Evolutionary conservation across 64 coral and sea anemone genomes (phyloP).

Genomic region (Orbicella faveolata): DNA sequence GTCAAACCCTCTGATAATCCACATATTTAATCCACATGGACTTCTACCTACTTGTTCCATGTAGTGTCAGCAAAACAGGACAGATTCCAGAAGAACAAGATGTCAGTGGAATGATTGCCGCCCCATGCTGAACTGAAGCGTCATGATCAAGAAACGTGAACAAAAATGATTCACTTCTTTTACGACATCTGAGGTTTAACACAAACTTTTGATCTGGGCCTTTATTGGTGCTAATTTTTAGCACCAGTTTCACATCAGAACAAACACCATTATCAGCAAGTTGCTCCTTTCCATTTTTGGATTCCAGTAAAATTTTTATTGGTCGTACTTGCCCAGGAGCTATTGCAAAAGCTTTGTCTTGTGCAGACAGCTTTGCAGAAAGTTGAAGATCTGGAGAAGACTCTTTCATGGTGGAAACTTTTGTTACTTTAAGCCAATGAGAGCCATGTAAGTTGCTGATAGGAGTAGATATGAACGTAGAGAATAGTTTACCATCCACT

Average conservation of each 20-base stretch:
- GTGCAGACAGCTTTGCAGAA: slow-evolving; percentile 20
- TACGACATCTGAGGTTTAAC: slow-evolving; percentile 75
- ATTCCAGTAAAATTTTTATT: slow-evolving; percentile 63
- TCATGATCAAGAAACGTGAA: slow-evolving; percentile 98
- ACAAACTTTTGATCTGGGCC: slow-evolving; percentile 57
- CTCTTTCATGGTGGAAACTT: slow-evolving; percentile 48
- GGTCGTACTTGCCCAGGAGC: slow-evolving; percentile 88
- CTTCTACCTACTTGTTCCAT: slow-evolving; percentile 90
- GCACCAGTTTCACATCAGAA: slow-evolving; percentile 34
- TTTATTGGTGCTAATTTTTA: slow-evolving; percentile 63
- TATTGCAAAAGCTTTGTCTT: slow-evolving; percentile 53
- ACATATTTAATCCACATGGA: neutral
- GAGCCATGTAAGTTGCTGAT: slow-evolving; percentile 69
- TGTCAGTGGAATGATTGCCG: slow-evolving; percentile 76
- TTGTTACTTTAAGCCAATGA: slow-evolving; percentile 77
- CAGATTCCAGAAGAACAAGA: slow-evolving; percentile 40
- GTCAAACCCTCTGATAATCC: neutral
- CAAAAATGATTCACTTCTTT: slow-evolving; percentile 77
- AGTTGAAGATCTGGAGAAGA: slow-evolving; percentile 16
- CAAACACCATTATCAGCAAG: neutral
- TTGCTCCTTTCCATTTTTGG: slow-evolving; percentile 49
- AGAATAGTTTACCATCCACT: slow-evolving; percentile 82
- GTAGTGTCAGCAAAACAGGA: slow-evolving; percentile 84
- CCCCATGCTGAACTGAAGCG: slow-evolving; percentile 92
- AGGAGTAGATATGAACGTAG: slow-evolving; percentile 63